Evolutionary conservation across 1,140 invertebrate genomes (phyloP), one percentile per base, ranked within the genome.

Genomic region (Mylabris phalerata): DNA sequence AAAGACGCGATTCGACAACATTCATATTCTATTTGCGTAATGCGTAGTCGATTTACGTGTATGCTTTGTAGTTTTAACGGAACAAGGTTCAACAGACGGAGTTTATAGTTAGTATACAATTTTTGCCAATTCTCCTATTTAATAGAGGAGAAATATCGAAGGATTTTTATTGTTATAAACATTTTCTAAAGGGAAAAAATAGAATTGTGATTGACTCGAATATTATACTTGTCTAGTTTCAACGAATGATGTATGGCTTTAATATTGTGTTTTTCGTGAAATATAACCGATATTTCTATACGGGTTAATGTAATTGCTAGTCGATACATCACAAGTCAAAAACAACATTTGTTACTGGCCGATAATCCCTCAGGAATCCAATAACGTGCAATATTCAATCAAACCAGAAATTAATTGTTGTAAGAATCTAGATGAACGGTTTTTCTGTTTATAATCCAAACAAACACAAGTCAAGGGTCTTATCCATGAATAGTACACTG

Each of bases 11-110:
- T 54, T 54, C 46, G 44, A 32, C 32, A 32, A 46, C 41, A 57
- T 57, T 57, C 55, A 57, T 57, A 57, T 57, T 57, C 55, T 49
- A 57, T 57, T 57, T 57, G 55, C 55, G 55, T 57, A 57, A 57
- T 57, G 55, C 46, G 55, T 57, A 57, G 55, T 49, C 55, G 55
- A 57, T 57, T 57, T 57, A 57, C 55, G 55, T 57, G 55, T 32
- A 32, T 46, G 46, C 55, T 57, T 57, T 57, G 55, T 57, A 49
- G 45, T 27, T 49, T 49, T 57, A 48, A 39, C 46, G 38, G 48
- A 57, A 57, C 48, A 49, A 49, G 39, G 41, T 57, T 49, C 46
- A 45, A 45, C 39, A 57, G 48, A 45, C 42, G 55, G 44, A 48
- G 32, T 32, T 32, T 32, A 32, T 32, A 19, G 19, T 19, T 19